These are phyloP conservation scores for Eupithecia centaureata DNA, from an alignment of 2,888 invertebrate genomes.

Conservation along the genomic window DNA sequence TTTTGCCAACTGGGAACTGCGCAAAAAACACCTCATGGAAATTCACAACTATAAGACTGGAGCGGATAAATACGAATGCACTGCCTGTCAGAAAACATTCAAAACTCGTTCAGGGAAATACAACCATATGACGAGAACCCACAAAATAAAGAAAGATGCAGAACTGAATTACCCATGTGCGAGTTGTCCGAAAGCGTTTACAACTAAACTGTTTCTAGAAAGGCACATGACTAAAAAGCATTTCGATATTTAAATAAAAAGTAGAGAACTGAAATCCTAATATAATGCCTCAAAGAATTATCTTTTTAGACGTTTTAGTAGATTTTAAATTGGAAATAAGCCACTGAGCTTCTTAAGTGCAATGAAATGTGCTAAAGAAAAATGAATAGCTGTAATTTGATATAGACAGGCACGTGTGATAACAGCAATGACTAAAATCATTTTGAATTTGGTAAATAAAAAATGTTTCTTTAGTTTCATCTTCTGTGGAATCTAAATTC, in stretches of 20 bases:
- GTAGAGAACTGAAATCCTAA: no score
- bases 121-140: constrained; percentile 76
- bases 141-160: constrained; percentile 72
- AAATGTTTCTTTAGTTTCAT: neutral
- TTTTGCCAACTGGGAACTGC: constrained; percentile 75
- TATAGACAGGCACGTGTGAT: no score
- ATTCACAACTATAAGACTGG: constrained; percentile 75
- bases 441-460: neutral
- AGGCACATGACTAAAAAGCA: constrained; percentile 83
- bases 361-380: no score
- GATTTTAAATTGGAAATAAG: neutral
- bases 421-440: no score
- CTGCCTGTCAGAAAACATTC: constrained; percentile 73
- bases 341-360: no score
- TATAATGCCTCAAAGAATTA: no score
- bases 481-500: no score
- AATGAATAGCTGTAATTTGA: no score
- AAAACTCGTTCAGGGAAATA: constrained; percentile 78
- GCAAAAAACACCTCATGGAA: constrained; percentile 74
- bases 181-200: constrained; percentile 80
- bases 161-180: constrained; percentile 78
- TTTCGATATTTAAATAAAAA: constrained; percentile 63
- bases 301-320: no score
- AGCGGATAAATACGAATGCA: constrained; percentile 74
- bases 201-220: constrained; percentile 81